Percentiles rank a stretch among this genome's conserved stretches.
These are phyloP conservation scores for Myiotriccus ornatus DNA, from an alignment of 2,797 vertebrate genomes.

Conservation along the genomic window DNA sequence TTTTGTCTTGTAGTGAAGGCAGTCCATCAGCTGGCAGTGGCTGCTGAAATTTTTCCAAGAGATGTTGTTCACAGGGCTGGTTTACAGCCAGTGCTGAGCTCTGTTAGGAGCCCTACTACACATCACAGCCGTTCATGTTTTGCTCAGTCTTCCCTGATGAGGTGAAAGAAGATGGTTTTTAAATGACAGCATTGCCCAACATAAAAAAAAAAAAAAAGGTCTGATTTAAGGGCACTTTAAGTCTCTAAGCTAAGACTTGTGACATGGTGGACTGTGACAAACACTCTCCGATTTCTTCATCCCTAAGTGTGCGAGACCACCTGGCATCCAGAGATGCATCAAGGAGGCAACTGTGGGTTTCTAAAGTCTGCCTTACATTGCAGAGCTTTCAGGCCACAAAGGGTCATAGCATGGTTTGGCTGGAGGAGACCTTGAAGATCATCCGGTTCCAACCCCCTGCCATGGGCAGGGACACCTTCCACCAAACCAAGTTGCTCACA, in stretches of 20 bases:
- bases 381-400: background rate
- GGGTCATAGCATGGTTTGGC: background rate
- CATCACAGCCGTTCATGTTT: background rate
- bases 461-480: background rate
- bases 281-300: background rate
- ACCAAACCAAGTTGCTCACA: background rate
- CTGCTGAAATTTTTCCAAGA: background rate
- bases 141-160: background rate
- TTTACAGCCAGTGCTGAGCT: background rate
- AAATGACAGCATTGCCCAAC: background rate
- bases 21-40: background rate
- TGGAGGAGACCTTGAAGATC: background rate
- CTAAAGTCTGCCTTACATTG: background rate
- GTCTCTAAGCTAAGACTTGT: background rate
- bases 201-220: background rate
- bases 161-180: background rate
- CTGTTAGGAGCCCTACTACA: background rate
- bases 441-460: background rate
- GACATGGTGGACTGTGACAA: background rate
- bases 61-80: background rate
- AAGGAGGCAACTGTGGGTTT: fast-evolving
- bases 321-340: fast-evolving
- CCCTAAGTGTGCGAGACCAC: background rate
- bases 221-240: background rate
- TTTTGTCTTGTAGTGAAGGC: background rate